These are phyloP conservation scores for Struthidea cinerea DNA, from an alignment of 2,113 vertebrate genomes.

Conservation along the genomic window DNA sequence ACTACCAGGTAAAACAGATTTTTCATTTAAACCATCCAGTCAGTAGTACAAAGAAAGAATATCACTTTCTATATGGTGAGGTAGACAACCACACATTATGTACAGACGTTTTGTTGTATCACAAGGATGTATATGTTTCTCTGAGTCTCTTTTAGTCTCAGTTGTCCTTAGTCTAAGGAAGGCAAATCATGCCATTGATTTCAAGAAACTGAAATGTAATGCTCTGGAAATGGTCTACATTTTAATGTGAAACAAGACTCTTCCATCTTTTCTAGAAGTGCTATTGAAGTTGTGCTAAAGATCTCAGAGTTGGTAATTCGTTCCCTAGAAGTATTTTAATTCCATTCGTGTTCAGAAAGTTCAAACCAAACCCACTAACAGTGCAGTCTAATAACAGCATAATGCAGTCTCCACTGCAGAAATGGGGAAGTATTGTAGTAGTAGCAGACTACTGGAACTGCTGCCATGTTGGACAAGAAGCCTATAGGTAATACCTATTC, in stretches of 20 bases:
- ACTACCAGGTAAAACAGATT: slow-evolving; percentile 82
- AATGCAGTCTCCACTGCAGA: neutral
- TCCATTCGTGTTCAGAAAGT: neutral
- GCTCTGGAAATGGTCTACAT: neutral
- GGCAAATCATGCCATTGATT: neutral
- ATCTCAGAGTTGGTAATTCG: neutral
- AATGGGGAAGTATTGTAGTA: neutral
- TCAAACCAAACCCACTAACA: neutral
- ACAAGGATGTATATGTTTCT: neutral
- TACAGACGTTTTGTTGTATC: neutral
- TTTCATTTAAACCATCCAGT: neutral
- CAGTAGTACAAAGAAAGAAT: neutral
- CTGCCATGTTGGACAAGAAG: neutral
- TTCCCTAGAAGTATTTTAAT: neutral
- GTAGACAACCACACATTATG: neutral
- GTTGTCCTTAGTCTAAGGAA: neutral
- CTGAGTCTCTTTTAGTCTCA: neutral
- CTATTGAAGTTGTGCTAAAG: neutral
- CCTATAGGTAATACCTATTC: neutral
- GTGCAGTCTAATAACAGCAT: neutral
- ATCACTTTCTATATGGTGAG: neutral
- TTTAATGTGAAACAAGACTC: neutral
- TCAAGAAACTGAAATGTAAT: neutral
- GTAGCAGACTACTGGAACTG: neutral
- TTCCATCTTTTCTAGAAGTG: neutral